Conservation (phyloP, 1,140 invertebrate species). For the Helicoverpa zea region DNA sequence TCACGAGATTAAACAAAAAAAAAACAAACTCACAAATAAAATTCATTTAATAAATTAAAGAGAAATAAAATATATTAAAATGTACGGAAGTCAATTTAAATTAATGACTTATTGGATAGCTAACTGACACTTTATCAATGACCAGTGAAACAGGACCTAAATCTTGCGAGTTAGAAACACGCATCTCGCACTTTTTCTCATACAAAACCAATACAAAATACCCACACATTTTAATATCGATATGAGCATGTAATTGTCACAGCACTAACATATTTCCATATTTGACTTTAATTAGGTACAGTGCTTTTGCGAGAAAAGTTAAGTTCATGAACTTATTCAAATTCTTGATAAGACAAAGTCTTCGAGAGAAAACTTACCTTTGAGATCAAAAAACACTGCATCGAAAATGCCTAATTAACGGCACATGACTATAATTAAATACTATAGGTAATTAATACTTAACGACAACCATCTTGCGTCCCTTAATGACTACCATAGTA, state of each 20-base stretch:
- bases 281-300: too few species aligned
- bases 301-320: too few species aligned
- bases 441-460: slow-evolving; percentile 39
- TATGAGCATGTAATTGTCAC: background rate
- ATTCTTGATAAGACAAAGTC: background rate
- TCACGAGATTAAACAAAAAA: too few species aligned
- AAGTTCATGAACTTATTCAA: too few species aligned
- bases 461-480: slow-evolving; percentile 29
- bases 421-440: slow-evolving; percentile 8
- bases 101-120: too few species aligned
- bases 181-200: background rate
- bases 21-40: too few species aligned
- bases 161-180: background rate
- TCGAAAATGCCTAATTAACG: slow-evolving; percentile 12
- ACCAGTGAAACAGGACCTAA: background rate
- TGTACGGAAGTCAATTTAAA: too few species aligned
- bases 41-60: too few species aligned
- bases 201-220: background rate
- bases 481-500: slow-evolving; percentile 21
- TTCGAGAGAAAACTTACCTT: background rate
- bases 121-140: too few species aligned
- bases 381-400: slow-evolving; percentile 40
- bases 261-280: background rate
- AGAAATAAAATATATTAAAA: too few species aligned
- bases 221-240: background rate